Base-by-base conservation (phyloP, 2,113 vertebrate genomes). In the Platysteira castanea region DNA sequence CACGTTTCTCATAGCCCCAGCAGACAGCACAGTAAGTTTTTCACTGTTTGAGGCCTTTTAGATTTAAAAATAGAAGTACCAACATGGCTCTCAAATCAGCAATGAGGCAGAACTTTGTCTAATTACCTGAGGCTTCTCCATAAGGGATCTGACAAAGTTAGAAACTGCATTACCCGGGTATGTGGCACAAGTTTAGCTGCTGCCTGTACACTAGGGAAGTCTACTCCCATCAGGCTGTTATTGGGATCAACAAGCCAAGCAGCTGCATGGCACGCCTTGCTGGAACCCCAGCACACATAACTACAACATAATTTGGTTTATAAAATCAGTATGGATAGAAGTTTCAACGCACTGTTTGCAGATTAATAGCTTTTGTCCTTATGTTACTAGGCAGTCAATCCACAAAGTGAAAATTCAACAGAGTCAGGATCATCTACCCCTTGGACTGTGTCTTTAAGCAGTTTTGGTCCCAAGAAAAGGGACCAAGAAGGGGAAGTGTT, bases 221-320 rank as follows among this genome's bases (percentile, higher is more conserved):
- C 60, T 65, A 13, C 13, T 76, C 37, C 82, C 77, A 33, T 24
- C 27, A 52, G 75, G 27, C 59, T 53, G 39, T 59, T 30, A 57
- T 0, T 42, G 19, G 27, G 65, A 67, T 42, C 15, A 85, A 41
- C 37, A 44, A 59, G 7, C 9, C 28, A 52, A 37, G 10, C 42
- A 75, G 41, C 18, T 56, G 68, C 13, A 8, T 17, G 23, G n/a
- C 0, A 0, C 11, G 30, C 26, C 37, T 57, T 59, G 13, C 0
- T 70, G 42, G 68, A 96, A 84, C 42, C 42, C 87, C 92, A 76
- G 54, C 26, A 85, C 49, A 59, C 5, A 1, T 5, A 82, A 73
- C 30, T 14, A 17, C 41, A 94, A 68, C 14, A 68, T 44, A 52
- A 65, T 30, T 57, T 27, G 23, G 15, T 64, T 93, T 69, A 59